A percentile compares a stretch with the other conserved stretches of the same genome.
Conservation (phyloP, 2,113 vertebrate genomes). For the Uria lomvia region DNA sequence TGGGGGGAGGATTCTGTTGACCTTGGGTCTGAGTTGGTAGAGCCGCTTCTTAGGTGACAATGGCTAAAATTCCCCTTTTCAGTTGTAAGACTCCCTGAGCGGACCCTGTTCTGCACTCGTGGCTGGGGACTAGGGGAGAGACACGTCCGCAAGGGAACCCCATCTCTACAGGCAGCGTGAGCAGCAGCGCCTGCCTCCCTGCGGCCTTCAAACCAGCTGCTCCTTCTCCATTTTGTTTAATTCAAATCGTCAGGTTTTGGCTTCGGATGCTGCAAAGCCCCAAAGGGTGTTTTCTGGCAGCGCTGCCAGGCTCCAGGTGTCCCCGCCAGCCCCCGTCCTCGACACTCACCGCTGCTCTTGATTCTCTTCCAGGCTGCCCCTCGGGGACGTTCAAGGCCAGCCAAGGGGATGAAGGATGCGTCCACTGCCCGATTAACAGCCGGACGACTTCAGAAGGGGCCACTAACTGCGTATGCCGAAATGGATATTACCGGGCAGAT, state of each 20-base stretch:
- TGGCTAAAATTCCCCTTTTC: background rate
- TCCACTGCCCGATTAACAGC: slow-evolving; percentile 91
- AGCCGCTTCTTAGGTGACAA: fast-evolving
- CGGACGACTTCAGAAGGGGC: slow-evolving; percentile 87
- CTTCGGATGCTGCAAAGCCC: background rate
- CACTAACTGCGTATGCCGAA: slow-evolving; percentile 88
- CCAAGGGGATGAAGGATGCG: slow-evolving; percentile 87
- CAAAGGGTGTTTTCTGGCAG: background rate
- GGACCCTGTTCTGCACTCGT: fast-evolving
- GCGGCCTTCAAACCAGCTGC: background rate
- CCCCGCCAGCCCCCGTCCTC: background rate
- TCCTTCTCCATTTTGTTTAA: background rate
- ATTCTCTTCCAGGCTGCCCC: slow-evolving; percentile 79
- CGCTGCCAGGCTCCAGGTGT: background rate
- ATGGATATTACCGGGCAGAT: slow-evolving; percentile 85
- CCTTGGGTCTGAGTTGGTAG: fast-evolving
- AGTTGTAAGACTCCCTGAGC: fast-evolving
- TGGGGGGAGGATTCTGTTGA: background rate
- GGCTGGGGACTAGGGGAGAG: background rate
- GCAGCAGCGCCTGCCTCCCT: background rate
- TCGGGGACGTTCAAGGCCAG: slow-evolving; percentile 88
- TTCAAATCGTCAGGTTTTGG: background rate
- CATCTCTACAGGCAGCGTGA: background rate
- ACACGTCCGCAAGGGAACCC: too few relatives aligned
- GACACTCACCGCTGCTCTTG: background rate